Base-by-base conservation (phyloP, 2,113 vertebrate genomes). In the Lophotis ruficrista region DNA sequence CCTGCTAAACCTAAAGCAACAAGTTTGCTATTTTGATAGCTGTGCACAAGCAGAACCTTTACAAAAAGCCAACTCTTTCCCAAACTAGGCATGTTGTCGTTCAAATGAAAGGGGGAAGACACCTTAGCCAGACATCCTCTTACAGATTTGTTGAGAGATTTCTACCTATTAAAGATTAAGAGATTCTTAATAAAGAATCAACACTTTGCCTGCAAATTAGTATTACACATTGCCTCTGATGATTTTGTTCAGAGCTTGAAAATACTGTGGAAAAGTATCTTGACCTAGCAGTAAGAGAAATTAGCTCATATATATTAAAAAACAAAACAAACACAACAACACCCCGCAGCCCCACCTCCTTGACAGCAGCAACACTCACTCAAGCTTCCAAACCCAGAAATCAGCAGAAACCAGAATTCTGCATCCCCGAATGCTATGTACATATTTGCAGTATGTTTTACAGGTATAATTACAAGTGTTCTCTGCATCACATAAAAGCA, bases 321-420 rank as follows among this genome's bases (percentile, higher is more conserved):
- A 77, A 16, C 12, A 72, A 83, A 35, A 11, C 3, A 58, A 57
- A 15, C 20, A 77, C 69, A 70, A 11, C 1, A 23, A 76, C 68
- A 69, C 19, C 7, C 3, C 9, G 2, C 28, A 3, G 3, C 5
- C 1, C 5, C 12, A 4, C 10, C 6, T 9, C 12, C 27, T 14
- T n/a, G 12, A 68, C 3, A 41, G 35, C 0, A 73, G 31, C 11
- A 84, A 48, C 15, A 18, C 5, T 21, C 14, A 6, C 35, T 62
- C 18, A 50, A 37, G 20, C 5, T 82, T 79, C 45, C 45, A 65
- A 73, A 81, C 3, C 5, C 35, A 72, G 35, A 81, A 77, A 53
- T 28, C 20, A 58, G 17, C 31, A 41, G 20, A 43, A 20, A 45
- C 14, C 66, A 31, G 47, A 28, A 87, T 19, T 28, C 6, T 33